These are phyloP conservation scores for Cosmorhoe ocellata DNA, from an alignment of 2,888 invertebrate genomes.

Conservation along the genomic window DNA sequence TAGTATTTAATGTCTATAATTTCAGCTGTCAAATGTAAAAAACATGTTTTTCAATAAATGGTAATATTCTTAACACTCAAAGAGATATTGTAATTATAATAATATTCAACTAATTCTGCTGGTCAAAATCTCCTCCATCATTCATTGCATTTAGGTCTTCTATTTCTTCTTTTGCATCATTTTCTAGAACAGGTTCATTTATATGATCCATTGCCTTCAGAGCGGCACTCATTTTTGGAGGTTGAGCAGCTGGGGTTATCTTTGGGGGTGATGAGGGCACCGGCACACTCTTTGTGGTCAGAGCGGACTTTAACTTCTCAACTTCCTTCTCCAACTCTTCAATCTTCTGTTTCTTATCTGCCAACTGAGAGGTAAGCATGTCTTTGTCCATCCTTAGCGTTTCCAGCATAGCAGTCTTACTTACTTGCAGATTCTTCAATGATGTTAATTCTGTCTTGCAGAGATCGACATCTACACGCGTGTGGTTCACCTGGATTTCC, in stretches of 20 bases:
- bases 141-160: conserved; percentile 69
- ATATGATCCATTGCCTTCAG: conserved; percentile 60
- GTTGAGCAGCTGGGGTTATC: conserved; percentile 67
- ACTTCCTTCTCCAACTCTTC: conserved; percentile 70
- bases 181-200: conserved; percentile 68
- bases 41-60: background rate
- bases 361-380: conserved; percentile 62
- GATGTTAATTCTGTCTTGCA: conserved; percentile 76
- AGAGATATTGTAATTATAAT: background rate
- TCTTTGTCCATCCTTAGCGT: conserved; percentile 73
- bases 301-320: conserved; percentile 56
- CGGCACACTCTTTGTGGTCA: conserved; percentile 65
- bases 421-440: conserved; percentile 72
- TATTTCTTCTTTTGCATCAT: conserved; percentile 77
- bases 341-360: conserved; percentile 66
- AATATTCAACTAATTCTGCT: conserved; percentile 35
- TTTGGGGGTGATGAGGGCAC: conserved; percentile 55
- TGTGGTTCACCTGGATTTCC: conserved; percentile 66
- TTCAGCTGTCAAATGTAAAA: conserved; percentile 6
- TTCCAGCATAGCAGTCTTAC: conserved; percentile 70
- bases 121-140: conserved; percentile 69
- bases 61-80: conserved; percentile 9
- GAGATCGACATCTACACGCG: conserved; percentile 63
- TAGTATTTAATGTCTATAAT: too few species aligned
- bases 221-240: conserved; percentile 66